Evolutionary conservation across 92 coral and sea anemone genomes (phyloP), one percentile per base, ranked within the genome.

Genomic region (Paragorgia papillata): DNA sequence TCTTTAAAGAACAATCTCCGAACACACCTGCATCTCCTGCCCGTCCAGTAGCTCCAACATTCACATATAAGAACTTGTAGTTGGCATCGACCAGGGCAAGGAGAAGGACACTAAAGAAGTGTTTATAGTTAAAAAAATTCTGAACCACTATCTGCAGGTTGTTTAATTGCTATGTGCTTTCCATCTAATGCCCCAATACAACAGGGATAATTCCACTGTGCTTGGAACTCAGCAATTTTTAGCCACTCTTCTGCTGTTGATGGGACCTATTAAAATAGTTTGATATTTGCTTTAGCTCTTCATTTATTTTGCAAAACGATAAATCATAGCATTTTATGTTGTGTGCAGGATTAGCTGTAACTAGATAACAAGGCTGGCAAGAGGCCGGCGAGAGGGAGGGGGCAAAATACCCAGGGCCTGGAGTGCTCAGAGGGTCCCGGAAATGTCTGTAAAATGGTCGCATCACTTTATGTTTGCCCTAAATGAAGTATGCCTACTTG

Each of bases 11-110:
- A 57, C 83, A 85, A 17, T 57, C 63, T 28, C 60, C 46, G 53
- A 80, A 85, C 48, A 84, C 85, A 27, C 85, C 89, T 0, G 89
- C 89, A 81, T 85, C 85, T 57, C 89, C 85, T 35, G 82, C 89
- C 31, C 85, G 82, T 33, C 89, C 89, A 63, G 89, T 77, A 63
- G 89, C 86, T 67, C 86, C 89, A 57, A 74, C 86, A 74, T 80
- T 79, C 15, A 85, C 89, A 28, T 85, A 85, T 28, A 85, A 34
- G 61, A 85, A 85, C 57, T 80, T 85, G 51, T 85, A 80, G 44
- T 85, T 80, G 9, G 82, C 85, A 70, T 85, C 89, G 31, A 80
- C 89, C 50, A 44, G 8, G n/a, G 54, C 79, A 8, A 75, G 31
- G 9, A 75, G 17, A 10, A 75, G 35, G 5, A 75, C 81, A 43